Evolutionary conservation across 1,140 invertebrate species (phyloP).

Genomic region (Neodiprion fabricii): DNA sequence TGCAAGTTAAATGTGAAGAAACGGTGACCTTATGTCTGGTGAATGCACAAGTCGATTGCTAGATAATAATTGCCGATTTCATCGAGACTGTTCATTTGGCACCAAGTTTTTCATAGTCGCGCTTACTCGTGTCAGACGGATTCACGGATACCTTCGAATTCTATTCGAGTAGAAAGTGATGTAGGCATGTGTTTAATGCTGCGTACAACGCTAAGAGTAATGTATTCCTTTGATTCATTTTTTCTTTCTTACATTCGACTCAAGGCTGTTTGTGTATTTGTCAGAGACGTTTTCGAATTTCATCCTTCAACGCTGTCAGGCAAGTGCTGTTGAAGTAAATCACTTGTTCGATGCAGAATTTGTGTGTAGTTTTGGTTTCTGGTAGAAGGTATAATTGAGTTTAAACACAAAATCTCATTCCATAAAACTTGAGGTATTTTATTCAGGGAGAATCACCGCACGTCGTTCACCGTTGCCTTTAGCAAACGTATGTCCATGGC

Average conservation of each 20-base stretch:
- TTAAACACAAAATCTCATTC: neutral
- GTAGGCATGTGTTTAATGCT: neutral
- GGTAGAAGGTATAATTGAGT: neutral
- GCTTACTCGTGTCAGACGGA: too few relatives aligned
- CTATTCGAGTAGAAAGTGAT: conserved; percentile 23
- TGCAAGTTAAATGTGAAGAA: too few relatives aligned
- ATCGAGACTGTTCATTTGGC: too few relatives aligned
- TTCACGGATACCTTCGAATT: too few relatives aligned
- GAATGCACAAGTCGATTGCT: neutral
- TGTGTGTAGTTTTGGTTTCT: neutral
- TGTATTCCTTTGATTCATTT: neutral
- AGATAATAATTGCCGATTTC: neutral
- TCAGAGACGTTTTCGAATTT: neutral
- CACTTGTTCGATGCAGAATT: neutral
- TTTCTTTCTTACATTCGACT: neutral
- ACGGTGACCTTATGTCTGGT: too few relatives aligned
- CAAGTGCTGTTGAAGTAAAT: neutral
- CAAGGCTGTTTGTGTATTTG: neutral
- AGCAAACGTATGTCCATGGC: conserved; percentile 56
- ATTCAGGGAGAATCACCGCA: too few relatives aligned
- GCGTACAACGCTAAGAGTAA: neutral
- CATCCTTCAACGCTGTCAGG: neutral
- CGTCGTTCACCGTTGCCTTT: neutral
- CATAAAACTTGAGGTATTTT: neutral
- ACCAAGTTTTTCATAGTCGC: too few relatives aligned